Evolutionary conservation across 1,140 invertebrate species (phyloP), one percentile per base, ranked within the genome.

Genomic region (Saxidomus purpurata): DNA sequence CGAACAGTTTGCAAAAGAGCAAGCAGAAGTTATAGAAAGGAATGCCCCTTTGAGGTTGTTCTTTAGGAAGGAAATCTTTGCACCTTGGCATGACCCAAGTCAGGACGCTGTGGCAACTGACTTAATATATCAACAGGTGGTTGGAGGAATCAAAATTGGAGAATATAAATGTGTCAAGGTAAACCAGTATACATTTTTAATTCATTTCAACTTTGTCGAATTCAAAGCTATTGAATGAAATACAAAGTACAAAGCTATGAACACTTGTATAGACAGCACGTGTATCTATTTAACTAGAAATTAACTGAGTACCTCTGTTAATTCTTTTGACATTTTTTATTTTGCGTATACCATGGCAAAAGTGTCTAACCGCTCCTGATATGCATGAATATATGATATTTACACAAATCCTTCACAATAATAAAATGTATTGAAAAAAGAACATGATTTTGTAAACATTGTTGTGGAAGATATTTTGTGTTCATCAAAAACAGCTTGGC

Each of bases 1-100:
- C 96, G 99, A 99, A 95, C 99, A 99, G 94, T 99, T 99, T 95
- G 99, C 99, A 1, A 99, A 99, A 96, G 99, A 99, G 96, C 99
- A 99, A 96, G 98, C 99, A 22, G 98, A 98, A 1, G 98, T 99
- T 96, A n/a, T n/a, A n/a, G 97, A 97, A 93, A 92, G 96, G n/a
- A 97, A 97, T 92, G 99, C 99, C 0, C 99, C 95, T 0, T 96
- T 96, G 96, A 82, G 96, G 28, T 92, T 96, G 67, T 96, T 98
- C 96, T 99, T 99, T 96, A 96, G 98, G 22, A 99, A 99, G 96
- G 99, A 99, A 96, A 99, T 99, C 93, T 99, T 99, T 96, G 98
- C 99, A 0, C 99, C 99, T 0, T 99, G 99, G 99, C 99, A 99
- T 94, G 98, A 99, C 94, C 98, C 99, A 22, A 98, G 97, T 0